Base-by-base conservation (phyloP, 2,797 vertebrate genomes). In the Moxostoma hubbsi region DNA sequence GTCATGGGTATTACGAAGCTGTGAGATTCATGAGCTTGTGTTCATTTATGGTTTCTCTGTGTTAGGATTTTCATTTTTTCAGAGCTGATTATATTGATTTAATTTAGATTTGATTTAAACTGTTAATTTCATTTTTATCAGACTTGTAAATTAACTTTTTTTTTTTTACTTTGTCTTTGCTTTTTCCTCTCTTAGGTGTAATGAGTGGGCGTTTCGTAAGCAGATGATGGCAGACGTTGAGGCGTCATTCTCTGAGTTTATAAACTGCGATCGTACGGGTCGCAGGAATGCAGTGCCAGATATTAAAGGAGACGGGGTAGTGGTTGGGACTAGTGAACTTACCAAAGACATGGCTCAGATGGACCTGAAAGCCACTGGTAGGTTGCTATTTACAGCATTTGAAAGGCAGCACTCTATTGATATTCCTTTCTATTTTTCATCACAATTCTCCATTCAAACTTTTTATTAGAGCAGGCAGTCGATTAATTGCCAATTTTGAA, bases 221-320 rank as follows among this genome's bases (percentile, higher is more conserved):
- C 92, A 96, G 93, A 89, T 95, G 94, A 99, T 98, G 97, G 36
- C 36, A 36, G 97, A 99, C 89, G 95, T 97, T 85, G 97, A 97
- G 94, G 92, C 96, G 91, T 95, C 96, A 36, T 98, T 98, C 91
- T 95, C 94, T 0, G 97, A 99, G 88, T 99, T 99, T 84, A 98
- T 98, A 89, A 94, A 94, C 92, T 98, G 96, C 45, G 97, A 98
- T 89, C 94, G 98, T 79, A 96, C 96, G 0, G 97, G 98, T 81
- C 96, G 98, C 84, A 96, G 98, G 92, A 99, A 99, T 67, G 98
- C 98, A 0, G 94, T 98, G 82, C 96, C 96, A 0, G 96, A 98
- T 92, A 98, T 99, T 89, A 85, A 93, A 13, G 91, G 92, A 2
- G 93, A 97, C 55, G 93, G 90, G 0, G 84, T 82, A 54, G 89